Percentiles rank a stretch among this genome's conserved stretches.
These are phyloP conservation scores for Alloplasta piceator DNA, from an alignment of 2,888 invertebrate species.

Conservation along the genomic window DNA sequence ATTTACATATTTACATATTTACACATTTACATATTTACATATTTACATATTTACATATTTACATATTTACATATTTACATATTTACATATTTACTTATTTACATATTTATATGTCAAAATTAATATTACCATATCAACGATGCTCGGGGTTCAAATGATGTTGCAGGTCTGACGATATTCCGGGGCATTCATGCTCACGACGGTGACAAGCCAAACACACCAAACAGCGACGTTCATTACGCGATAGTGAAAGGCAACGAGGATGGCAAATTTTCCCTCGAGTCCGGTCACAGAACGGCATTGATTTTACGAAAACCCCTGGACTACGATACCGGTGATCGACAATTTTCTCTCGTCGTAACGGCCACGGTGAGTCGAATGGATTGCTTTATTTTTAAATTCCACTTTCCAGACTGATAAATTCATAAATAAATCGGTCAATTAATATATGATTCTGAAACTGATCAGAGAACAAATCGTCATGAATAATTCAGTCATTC, in stretches of 20 bases:
- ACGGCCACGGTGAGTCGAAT: slow-evolving; percentile 88
- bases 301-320: slow-evolving; percentile 89
- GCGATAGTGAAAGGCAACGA: slow-evolving; percentile 89
- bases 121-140: slow-evolving; percentile 5
- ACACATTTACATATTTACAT: background rate
- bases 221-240: slow-evolving; percentile 94
- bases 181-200: slow-evolving; percentile 92
- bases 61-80: no score
- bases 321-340: slow-evolving; percentile 92
- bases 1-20: background rate
- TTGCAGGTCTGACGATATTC: slow-evolving; percentile 91
- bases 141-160: slow-evolving; percentile 35
- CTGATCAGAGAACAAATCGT: no score
- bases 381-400: slow-evolving; percentile 1
- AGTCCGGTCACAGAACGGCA: slow-evolving; percentile 91
- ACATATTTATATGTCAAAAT: background rate
- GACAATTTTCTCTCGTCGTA: slow-evolving; percentile 89
- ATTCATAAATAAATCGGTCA: no score
- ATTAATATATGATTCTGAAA: background rate
- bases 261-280: slow-evolving; percentile 90
- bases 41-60: background rate
- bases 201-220: slow-evolving; percentile 94
- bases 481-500: no score
- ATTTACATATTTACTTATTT: no score
- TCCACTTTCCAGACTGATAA: background rate